These are phyloP conservation scores for Macropis europaea DNA, from an alignment of 2,888 invertebrate species.

Conservation along the genomic window DNA sequence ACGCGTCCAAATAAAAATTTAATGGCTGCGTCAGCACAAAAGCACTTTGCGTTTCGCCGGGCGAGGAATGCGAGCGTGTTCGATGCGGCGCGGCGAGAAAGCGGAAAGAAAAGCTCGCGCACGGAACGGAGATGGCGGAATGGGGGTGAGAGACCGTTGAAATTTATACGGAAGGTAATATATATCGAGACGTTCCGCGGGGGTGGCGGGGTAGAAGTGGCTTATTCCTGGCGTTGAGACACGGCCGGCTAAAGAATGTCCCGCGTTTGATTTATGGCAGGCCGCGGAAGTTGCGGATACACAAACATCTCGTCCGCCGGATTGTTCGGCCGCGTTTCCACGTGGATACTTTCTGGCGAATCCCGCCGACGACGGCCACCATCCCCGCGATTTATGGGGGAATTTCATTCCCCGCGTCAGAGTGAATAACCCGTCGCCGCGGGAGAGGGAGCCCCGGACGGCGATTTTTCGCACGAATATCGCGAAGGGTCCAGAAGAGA, in stretches of 20 bases:
- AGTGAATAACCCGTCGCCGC: too few species aligned
- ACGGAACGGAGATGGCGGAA: background rate
- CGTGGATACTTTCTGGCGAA: slow-evolving; percentile 46
- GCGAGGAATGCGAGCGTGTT: slow-evolving; percentile 8
- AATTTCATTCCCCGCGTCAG: slow-evolving; percentile 51
- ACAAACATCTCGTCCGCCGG: slow-evolving; percentile 56
- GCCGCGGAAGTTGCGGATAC: slow-evolving; percentile 56
- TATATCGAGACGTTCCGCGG: slow-evolving; percentile 62
- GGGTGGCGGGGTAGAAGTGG: slow-evolving; percentile 58
- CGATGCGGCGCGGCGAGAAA: background rate
- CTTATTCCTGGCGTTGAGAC: slow-evolving; percentile 66
- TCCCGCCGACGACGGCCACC: slow-evolving; percentile 28
- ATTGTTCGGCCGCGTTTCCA: slow-evolving; percentile 44
- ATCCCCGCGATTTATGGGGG: slow-evolving; percentile 52
- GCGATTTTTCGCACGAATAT: background rate
- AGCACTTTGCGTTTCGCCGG: slow-evolving; percentile 14
- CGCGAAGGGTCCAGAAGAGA: background rate
- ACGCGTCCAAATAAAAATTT: too few species aligned
- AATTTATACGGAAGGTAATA: slow-evolving; percentile 69
- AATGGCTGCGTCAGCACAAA: background rate
- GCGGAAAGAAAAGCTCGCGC: background rate
- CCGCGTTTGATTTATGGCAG: slow-evolving; percentile 66
- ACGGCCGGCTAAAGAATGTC: slow-evolving; percentile 64
- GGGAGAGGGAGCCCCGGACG: too few species aligned
- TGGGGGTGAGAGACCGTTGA: slow-evolving; percentile 15